These are phyloP conservation scores for Drosophila algonquin DNA, from an alignment of 2,888 invertebrate species.

Conservation along the genomic window DNA sequence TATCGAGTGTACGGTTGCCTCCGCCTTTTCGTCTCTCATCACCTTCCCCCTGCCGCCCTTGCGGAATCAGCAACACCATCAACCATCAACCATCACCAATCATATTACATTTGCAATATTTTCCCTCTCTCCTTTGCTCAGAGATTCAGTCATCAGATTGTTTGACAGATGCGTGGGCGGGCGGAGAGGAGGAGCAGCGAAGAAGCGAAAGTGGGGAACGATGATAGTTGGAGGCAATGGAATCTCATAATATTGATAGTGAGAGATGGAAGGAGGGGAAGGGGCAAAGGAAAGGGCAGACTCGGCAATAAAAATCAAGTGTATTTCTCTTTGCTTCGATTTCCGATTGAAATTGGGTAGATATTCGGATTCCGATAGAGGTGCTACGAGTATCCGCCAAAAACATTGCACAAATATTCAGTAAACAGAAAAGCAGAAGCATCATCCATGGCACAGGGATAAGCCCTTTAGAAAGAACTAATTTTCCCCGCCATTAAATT, in stretches of 20 bases:
- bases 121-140: conserved; percentile 48
- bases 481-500: conserved; percentile 53
- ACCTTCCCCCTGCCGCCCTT: background rate
- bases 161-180: conserved; percentile 40
- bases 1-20: conserved; percentile 58
- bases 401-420: conserved; percentile 21
- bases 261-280: conserved; percentile 22
- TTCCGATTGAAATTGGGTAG: conserved; percentile 37
- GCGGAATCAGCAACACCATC: background rate
- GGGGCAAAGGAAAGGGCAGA: conserved; percentile 3
- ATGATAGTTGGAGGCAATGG: conserved; percentile 38
- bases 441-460: conserved; percentile 21
- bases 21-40: background rate
- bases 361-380: background rate
- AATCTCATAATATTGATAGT: conserved; percentile 78
- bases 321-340: conserved; percentile 67
- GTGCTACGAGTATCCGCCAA: background rate
- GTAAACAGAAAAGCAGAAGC: conserved; percentile 32
- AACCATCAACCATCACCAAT: conserved; percentile 49
- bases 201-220: background rate
- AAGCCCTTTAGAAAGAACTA: conserved; percentile 45
- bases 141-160: conserved; percentile 40
- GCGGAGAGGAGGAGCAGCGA: conserved; percentile 2
- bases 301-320: conserved; percentile 50
- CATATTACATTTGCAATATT: conserved; percentile 78